Base-by-base conservation (phyloP, 2,888 invertebrate genomes). In the Sclerodermus sp. region DNA sequence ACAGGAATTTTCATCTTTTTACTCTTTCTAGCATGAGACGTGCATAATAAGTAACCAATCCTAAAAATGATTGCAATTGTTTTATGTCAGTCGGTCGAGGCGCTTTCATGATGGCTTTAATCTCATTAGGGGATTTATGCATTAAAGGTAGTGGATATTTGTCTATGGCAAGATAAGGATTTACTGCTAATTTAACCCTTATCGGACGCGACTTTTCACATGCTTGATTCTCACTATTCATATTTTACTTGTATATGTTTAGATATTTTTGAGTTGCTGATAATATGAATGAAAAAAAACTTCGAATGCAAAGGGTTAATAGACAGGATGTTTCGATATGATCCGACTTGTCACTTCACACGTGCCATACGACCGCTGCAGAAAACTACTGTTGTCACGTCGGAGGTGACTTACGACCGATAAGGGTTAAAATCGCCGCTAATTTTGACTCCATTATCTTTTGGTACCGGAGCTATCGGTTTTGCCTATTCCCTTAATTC, bases 401-500 rank as follows among this genome's bases (percentile, higher is more conserved):
- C 1, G 68, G 69, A 45, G 71, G 55, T 43, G 64, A 55, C 45
- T 69, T 64, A 1, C 62, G 55, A 10, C 30, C 68, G 49, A 9
- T 37, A 30, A 6, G 62, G 62, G 49, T 69, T 71, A 37, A 64
- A 68, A 52, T 66, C 55, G 1, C 62, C 62, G 42, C 65, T 64
- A 37, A 66, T 53, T 36, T 68, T 51, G 2, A 74, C 54, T 6
- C 57, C 59, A 42, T 66, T 49, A 15, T 55, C 51, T 54, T 73
- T 73, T 2, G 57, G 43, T 13, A 73, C 66, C 3, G 65, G 63
- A 1, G 72, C 72, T 15, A 71, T 63, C 1, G 73, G 71, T 9
- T 73, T 70, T n/a, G 66, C 70, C 68, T 70, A 71, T 39, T 70
- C 64, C 29, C 67, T 67, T n/a, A 42, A 41, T 16, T 70, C 47